phyloP scores from a whole-genome alignment of 2,113 vertebrate genomes.

The Loxodonta africana region DNA sequence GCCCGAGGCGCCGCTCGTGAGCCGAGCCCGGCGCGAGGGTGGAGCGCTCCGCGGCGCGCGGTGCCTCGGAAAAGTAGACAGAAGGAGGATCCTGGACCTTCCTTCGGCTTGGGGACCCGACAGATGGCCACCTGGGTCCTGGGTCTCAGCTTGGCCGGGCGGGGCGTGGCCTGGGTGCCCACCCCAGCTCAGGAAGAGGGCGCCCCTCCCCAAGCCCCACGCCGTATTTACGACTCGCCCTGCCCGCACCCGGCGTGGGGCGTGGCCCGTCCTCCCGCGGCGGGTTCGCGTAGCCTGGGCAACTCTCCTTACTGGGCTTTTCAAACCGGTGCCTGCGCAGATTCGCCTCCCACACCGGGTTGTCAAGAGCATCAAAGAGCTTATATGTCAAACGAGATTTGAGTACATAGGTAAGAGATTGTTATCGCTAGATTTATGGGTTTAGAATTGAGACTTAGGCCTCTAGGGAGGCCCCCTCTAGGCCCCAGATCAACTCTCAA shows the following conservation, averaged over 20 bases:
- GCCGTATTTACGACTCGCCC: background rate
- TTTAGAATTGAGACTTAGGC: background rate
- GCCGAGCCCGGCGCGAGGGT: rapidly evolving
- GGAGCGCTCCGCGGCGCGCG: rapidly evolving
- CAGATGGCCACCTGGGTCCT: no score
- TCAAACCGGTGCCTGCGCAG: background rate
- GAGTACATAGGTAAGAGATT: background rate
- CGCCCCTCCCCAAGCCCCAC: rapidly evolving
- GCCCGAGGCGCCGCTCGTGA: background rate
- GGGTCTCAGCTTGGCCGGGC: background rate
- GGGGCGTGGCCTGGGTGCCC: background rate
- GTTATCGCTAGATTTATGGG: background rate
- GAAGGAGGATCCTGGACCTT: background rate
- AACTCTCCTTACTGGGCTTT: background rate
- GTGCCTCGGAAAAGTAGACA: background rate
- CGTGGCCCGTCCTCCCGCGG: background rate
- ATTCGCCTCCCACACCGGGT: background rate
- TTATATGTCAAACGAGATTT: background rate
- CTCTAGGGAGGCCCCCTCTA: background rate
- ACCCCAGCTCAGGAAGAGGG: background rate
- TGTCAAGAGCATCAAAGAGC: background rate
- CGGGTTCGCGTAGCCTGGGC: rapidly evolving
- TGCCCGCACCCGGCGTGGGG: background rate
- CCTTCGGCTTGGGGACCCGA: background rate
- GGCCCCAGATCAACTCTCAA: background rate